phyloP scores from a whole-genome alignment of 2,113 vertebrate genomes.

The Zosterops hypoxanthus region DNA sequence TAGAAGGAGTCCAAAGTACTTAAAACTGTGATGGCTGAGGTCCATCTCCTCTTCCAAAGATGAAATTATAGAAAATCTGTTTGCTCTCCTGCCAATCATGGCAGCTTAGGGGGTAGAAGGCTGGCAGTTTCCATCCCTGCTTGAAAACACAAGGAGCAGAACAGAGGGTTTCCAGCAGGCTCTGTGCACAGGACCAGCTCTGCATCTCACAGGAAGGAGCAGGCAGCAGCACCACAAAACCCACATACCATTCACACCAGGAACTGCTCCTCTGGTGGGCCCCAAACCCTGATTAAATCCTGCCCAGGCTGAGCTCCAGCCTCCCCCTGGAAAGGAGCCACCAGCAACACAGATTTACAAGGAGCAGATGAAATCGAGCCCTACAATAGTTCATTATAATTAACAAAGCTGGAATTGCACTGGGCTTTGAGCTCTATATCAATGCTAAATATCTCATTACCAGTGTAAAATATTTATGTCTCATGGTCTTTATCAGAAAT shows the following conservation, averaged over 20 bases:
- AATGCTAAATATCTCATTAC: slow-evolving; percentile 70
- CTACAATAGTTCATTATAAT: slow-evolving; percentile 58
- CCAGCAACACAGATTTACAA: slow-evolving; percentile 22
- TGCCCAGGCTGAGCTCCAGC: slow-evolving; percentile 12
- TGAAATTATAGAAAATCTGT: background rate
- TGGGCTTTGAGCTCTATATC: slow-evolving; percentile 63
- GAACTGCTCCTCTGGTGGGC: background rate
- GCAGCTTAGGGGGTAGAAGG: background rate
- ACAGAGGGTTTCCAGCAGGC: background rate
- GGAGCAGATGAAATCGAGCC: slow-evolving; percentile 47
- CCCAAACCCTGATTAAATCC: background rate
- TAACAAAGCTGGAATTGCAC: slow-evolving; percentile 63
- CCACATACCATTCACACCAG: background rate
- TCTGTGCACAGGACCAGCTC: background rate
- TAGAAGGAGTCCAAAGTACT: background rate
- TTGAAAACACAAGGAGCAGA: background rate
- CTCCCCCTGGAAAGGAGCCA: slow-evolving; percentile 39
- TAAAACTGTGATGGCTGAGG: background rate
- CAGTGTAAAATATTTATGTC: slow-evolving; percentile 63
- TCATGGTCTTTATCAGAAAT: slow-evolving; percentile 52
- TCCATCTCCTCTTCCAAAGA: background rate
- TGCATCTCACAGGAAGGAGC: background rate
- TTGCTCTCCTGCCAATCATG: background rate
- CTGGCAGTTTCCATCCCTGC: background rate
- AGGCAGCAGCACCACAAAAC: background rate